Base-by-base conservation (phyloP, 2,797 vertebrate genomes). In the Mareca penelope region DNA sequence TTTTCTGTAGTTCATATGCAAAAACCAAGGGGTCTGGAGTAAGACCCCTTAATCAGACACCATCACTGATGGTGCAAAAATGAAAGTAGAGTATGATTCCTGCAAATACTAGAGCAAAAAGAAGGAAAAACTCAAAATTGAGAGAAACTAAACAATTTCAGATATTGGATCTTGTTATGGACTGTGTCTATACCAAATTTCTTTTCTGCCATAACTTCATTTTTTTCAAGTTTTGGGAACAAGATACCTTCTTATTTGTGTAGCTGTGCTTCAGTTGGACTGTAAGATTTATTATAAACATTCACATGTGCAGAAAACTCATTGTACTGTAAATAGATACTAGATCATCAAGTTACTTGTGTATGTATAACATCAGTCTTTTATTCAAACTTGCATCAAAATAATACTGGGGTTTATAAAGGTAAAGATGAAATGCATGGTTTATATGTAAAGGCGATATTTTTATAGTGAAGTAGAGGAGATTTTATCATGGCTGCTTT, bases 401-500 rank as follows among this genome's bases (percentile, higher is more conserved):
- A 55, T 68, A 19, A 15, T 33, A 83, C 7, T 78, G 23, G 7
- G 35, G 31, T 53, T 75, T 80, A 10, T 77, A 50, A 60, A 23
- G 22, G 31, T 3, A 13, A 64, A 71, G 56, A 15, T 46, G 2
- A 26, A 71, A 69, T 50, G 5, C 28, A 26, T 65, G 14, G 60
- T 77, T 94, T 79, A 31, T 22, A 55, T 50, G 8, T 56, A 60
- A 76, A 23, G 26, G 19, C 18, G 55, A 42, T 31, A 56, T 71
- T 61, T 87, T 83, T 78, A 33, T 68, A 31, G n/a, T 75, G 26
- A 88, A 48, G 78, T 83, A 44, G 6, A 75, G 19, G 9, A 91
- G 29, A 22, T 83, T 71, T 76, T 76, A 3, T 68, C 4, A 11
- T 46, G 35, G 31, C 5, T 55, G 10, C 91, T 91, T 83, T 48